Percentiles rank a stretch among this genome's conserved stretches.
These are phyloP conservation scores for Ectemnius lituratus DNA, from an alignment of 2,888 invertebrate species.

Conservation along the genomic window DNA sequence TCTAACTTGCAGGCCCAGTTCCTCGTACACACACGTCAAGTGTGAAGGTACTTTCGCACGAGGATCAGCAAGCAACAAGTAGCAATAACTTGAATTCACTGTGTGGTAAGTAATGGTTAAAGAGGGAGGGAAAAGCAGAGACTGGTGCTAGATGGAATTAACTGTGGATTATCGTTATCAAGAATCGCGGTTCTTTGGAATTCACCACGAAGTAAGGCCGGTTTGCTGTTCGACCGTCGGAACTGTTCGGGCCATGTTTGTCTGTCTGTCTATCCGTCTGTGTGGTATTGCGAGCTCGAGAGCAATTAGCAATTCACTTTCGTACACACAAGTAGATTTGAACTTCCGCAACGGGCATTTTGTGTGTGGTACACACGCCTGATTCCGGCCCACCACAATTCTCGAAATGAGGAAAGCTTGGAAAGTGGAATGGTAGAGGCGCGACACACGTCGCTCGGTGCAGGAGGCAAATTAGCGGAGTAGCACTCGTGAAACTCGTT, in stretches of 20 bases:
- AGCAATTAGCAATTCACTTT: constrained; percentile 54
- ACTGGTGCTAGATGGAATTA: not conserved
- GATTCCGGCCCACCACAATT: too few relatives aligned
- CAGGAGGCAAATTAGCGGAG: constrained; percentile 60
- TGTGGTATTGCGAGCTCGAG: constrained; percentile 47
- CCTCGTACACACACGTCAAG: too few relatives aligned
- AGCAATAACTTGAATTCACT: not conserved
- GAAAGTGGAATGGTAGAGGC: not conserved
- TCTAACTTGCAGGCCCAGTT: too few relatives aligned
- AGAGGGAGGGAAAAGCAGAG: not conserved
- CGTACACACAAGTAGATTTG: constrained; percentile 22
- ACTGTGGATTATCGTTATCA: constrained; percentile 6
- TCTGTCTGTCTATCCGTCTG: not conserved
- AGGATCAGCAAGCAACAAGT: not conserved
- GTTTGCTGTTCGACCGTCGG: constrained; percentile 23
- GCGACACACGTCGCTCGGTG: constrained; percentile 25
- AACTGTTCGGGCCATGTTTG: constrained; percentile 48
- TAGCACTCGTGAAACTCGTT: not conserved
- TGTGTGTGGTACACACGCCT: too few relatives aligned
- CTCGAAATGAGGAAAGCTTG: not conserved
- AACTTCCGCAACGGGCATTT: not conserved
- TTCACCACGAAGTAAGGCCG: constrained; percentile 9
- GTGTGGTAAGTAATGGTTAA: not conserved
- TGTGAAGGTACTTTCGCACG: not conserved
- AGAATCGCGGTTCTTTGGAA: constrained; percentile 5